Conservation (phyloP, 35 echinoderm and acorn worm genomes). For the Lytechinus variegatus region DNA sequence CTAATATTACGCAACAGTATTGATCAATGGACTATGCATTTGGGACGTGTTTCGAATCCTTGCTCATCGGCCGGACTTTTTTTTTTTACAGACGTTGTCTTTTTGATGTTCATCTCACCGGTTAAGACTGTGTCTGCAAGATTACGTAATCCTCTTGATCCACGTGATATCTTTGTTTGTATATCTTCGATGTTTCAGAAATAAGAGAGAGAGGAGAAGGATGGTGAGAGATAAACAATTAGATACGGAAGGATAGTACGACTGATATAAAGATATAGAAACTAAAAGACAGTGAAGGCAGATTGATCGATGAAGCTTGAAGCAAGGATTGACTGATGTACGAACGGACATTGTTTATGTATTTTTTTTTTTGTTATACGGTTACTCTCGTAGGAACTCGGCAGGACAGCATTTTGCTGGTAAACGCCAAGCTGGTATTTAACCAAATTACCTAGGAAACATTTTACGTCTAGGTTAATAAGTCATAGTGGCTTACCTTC, state of each 20-base stretch:
- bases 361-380: too few species aligned
- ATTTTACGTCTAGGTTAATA: too few species aligned
- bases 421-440: too few species aligned
- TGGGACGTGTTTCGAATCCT: conserved; percentile 7
- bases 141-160: conserved; percentile 42
- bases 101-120: background rate
- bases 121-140: background rate
- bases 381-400: too few species aligned
- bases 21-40: conserved; percentile 23
- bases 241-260: background rate
- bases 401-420: too few species aligned
- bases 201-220: background rate
- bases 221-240: background rate
- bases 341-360: too few species aligned
- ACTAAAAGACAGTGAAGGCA: background rate
- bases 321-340: too few species aligned
- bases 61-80: background rate
- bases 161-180: conserved; percentile 32
- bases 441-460: too few species aligned
- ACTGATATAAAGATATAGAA: background rate
- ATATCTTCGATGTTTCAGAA: conserved; percentile 26
- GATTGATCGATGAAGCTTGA: too few species aligned
- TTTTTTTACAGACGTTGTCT: background rate
- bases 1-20: conserved; percentile 56
- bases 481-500: too few species aligned